Percentiles rank a stretch among this genome's conserved stretches.
Evolutionary conservation across 2,888 invertebrate species (phyloP).

Genomic region (Trachelus iudaicus): DNA sequence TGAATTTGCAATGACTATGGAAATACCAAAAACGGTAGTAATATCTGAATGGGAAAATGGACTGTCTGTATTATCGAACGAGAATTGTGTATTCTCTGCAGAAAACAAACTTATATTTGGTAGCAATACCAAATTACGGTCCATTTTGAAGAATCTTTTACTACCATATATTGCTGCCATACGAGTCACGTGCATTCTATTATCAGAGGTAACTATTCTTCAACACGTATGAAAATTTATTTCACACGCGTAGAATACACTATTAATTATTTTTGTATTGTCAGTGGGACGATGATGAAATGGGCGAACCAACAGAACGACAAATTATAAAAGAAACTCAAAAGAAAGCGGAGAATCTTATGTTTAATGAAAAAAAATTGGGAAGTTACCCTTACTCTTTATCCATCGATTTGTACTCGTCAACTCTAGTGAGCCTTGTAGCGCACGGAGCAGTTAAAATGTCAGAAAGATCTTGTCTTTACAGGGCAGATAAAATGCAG

Average conservation of each 20-base stretch:
- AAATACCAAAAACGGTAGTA: slow-evolving; percentile 36
- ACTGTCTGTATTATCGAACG: slow-evolving; percentile 38
- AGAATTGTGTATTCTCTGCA: slow-evolving; percentile 37
- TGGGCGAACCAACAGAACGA: slow-evolving; percentile 63
- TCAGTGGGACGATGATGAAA: slow-evolving; percentile 49
- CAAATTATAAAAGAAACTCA: slow-evolving; percentile 71
- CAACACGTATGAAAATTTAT: not conserved
- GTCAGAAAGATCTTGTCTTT: slow-evolving; percentile 32
- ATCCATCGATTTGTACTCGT: slow-evolving; percentile 72
- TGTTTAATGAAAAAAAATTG: slow-evolving; percentile 46
- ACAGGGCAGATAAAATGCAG: slow-evolving; percentile 40
- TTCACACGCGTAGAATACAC: slow-evolving; percentile 10
- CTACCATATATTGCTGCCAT: slow-evolving; percentile 75
- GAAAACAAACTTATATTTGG: slow-evolving; percentile 58
- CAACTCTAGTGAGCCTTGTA: slow-evolving; percentile 49
- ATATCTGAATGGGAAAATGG: slow-evolving; percentile 49
- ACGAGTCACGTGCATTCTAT: slow-evolving; percentile 66
- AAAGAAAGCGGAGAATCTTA: slow-evolving; percentile 69
- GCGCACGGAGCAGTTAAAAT: slow-evolving; percentile 41
- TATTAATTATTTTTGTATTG: slow-evolving; percentile 24
- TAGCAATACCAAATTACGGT: slow-evolving; percentile 66
- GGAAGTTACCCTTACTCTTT: slow-evolving; percentile 77
- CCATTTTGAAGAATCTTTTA: slow-evolving; percentile 71
- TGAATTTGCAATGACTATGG: slow-evolving; percentile 54
- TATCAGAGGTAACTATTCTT: slow-evolving; percentile 67